These are phyloP conservation scores for Oncorhynchus nerka DNA, from an alignment of 2,113 vertebrate genomes.

Conservation along the genomic window DNA sequence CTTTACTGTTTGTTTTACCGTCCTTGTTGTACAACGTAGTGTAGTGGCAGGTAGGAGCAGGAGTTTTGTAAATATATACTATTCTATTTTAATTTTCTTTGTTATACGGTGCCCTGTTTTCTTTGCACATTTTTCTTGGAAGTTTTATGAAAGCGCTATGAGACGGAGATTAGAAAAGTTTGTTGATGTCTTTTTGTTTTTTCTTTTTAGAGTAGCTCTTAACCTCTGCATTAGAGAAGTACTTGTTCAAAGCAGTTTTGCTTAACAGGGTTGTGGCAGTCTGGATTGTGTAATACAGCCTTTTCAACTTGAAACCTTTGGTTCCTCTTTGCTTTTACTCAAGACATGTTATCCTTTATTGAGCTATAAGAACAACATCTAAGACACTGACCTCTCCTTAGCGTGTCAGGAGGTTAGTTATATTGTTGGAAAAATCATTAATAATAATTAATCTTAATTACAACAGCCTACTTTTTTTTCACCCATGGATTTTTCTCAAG, in stretches of 20 bases:
- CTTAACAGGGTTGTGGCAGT: constrained; percentile 22
- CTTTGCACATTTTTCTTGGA: background rate
- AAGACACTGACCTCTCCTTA: too few species aligned
- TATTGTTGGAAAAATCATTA: background rate
- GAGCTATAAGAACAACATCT: constrained; percentile 1
- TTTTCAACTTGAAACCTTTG: constrained; percentile 34
- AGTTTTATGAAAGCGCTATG: background rate
- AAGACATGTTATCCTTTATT: background rate
- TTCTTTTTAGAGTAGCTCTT: background rate
- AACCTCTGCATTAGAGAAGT: constrained; percentile 2
- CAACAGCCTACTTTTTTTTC: background rate
- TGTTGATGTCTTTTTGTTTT: background rate
- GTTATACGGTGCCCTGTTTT: background rate
- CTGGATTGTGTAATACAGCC: constrained; percentile 44
- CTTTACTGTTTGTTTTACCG: background rate
- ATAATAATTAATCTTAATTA: background rate
- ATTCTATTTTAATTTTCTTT: background rate
- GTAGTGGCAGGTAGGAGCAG: background rate
- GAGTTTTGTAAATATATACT: background rate
- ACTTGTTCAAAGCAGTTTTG: background rate
- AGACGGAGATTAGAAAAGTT: background rate
- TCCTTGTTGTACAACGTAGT: background rate
- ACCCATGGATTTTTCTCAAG: too few species aligned
- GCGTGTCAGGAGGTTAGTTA: background rate
- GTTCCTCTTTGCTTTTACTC: constrained; percentile 63